Evolutionary conservation across 2,113 vertebrate species (phyloP).

Genomic region (Catharus fuscescens): DNA sequence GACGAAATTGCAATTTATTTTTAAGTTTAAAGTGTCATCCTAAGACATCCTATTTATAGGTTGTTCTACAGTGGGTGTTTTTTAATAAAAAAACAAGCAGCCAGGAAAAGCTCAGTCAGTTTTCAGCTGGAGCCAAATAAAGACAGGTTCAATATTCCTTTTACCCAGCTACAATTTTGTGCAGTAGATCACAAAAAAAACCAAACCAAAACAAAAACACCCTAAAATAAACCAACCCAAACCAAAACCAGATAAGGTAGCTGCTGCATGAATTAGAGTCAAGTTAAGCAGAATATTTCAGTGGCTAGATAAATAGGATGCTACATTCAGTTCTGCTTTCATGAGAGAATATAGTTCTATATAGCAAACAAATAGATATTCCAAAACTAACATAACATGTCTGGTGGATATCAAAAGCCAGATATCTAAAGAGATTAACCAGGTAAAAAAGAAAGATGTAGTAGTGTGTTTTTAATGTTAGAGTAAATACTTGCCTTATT

Average conservation of each 20-base stretch:
- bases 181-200: neutral
- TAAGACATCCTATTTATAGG: neutral
- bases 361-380: constrained; percentile 13
- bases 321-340: neutral
- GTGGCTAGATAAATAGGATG: neutral
- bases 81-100: neutral
- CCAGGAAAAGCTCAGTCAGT: neutral
- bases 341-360: neutral
- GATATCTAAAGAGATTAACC: constrained; percentile 12
- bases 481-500: neutral
- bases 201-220: no score
- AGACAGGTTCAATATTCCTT: neutral
- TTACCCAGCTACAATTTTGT: neutral
- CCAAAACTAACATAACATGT: constrained; percentile 23
- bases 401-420: constrained; percentile 18
- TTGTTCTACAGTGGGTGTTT: neutral
- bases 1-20: neutral
- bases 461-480: neutral
- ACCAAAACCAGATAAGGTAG: neutral
- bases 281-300: constrained; percentile 21
- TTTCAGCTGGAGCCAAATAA: neutral
- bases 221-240: neutral
- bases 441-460: neutral
- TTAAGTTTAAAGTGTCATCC: neutral
- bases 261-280: neutral